Evolutionary conservation across 1,140 invertebrate genomes (phyloP).

Genomic region (Mesaphorura yosii): DNA sequence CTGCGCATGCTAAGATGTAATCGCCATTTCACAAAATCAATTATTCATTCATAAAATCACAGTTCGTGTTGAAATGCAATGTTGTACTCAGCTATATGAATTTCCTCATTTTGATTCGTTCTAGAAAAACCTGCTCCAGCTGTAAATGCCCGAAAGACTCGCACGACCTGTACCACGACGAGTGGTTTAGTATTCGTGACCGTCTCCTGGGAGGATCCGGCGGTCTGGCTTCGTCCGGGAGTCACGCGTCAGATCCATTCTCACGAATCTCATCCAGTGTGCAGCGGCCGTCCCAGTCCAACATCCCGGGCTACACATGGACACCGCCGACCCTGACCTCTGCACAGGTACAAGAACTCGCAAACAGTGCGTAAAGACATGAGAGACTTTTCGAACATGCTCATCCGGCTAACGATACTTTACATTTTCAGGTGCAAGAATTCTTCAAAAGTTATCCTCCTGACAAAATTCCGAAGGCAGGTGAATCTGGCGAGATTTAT

Average conservation of each 20-base stretch:
- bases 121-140: conserved; percentile 70
- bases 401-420: background rate
- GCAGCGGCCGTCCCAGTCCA: conserved; percentile 33
- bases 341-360: conserved; percentile 41
- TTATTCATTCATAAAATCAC: too few species aligned
- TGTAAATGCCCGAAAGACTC: conserved; percentile 76
- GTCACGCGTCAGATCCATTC: conserved; percentile 37
- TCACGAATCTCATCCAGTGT: conserved; percentile 22
- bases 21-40: too few species aligned
- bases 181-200: conserved; percentile 67
- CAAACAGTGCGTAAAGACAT: background rate
- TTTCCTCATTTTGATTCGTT: conserved; percentile 25
- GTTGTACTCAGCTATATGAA: too few species aligned
- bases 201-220: too few species aligned
- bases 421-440: conserved; percentile 22
- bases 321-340: conserved; percentile 61
- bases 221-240: conserved; percentile 58
- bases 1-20: too few species aligned
- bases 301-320: conserved; percentile 60
- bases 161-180: conserved; percentile 78
- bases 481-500: conserved; percentile 62
- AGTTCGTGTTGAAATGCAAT: too few species aligned
- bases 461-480: conserved; percentile 62
- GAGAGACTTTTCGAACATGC: background rate
- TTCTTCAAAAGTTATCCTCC: conserved; percentile 34